A percentile compares a stretch with the other conserved stretches of the same genome.
Evolutionary conservation across 2,797 vertebrate genomes (phyloP).

Genomic region (Lithobates pipiens): DNA sequence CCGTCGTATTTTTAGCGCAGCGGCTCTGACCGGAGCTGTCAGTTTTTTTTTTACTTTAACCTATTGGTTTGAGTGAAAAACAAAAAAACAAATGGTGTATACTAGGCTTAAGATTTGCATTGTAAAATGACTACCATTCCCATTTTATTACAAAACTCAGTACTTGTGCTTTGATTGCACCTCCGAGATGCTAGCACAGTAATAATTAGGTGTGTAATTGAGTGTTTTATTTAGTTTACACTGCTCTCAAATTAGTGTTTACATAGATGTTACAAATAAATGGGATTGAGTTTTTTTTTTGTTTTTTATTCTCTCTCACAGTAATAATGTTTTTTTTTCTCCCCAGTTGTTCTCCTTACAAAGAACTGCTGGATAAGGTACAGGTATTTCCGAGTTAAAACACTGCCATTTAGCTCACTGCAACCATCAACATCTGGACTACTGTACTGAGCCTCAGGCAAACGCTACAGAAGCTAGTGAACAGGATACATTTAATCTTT

Average conservation of each 20-base stretch:
- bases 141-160: background rate
- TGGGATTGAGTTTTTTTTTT: conserved; percentile 14
- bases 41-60: too few relatives aligned
- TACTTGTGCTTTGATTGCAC: background rate
- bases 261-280: background rate
- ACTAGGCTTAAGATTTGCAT: background rate
- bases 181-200: background rate
- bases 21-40: too few relatives aligned
- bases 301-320: conserved; percentile 10
- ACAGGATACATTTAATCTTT: conserved; percentile 81
- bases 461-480: conserved; percentile 74
- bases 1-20: too few relatives aligned
- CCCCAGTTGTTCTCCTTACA: conserved; percentile 32
- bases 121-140: background rate
- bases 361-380: conserved; percentile 51
- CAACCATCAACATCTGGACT: conserved; percentile 73
- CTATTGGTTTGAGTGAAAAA: too few relatives aligned
- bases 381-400: conserved; percentile 58
- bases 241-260: conserved; percentile 21
- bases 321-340: conserved; percentile 9
- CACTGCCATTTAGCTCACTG: conserved; percentile 63
- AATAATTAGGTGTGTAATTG: conserved; percentile 44
- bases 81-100: too few relatives aligned
- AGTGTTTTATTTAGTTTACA: conserved; percentile 5
- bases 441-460: conserved; percentile 70